Base-by-base conservation (phyloP, 2,888 invertebrate genomes). In the Ferrisia virgata region DNA sequence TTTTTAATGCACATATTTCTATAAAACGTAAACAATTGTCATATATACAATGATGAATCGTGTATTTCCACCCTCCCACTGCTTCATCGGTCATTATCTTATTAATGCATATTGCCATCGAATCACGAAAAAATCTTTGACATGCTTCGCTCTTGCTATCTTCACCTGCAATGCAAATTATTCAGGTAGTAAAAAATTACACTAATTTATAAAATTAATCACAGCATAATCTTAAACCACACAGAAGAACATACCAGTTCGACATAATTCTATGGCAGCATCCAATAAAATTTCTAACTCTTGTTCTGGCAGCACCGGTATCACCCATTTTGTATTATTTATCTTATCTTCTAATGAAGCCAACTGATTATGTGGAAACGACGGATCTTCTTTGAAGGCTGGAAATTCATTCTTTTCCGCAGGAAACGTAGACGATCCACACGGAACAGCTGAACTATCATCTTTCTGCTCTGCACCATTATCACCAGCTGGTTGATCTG, bases 81-180 rank as follows among this genome's bases (percentile, higher is more conserved):
- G 98, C 98, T 90, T 98, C 98, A 89, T 98, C 98, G 22, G 97
- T 97, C 88, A 98, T 91, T 88, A 98, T 97, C 91, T 98, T 98
- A 80, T 96, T 96, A 89, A 98, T 98, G 82, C 98, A 98, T 86
- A 95, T 93, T 86, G 96, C 96, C 87, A 98, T 91, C 82, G 97
- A 96, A 89, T 98, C 97, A 87, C 95, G 93, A 91, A 97, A 97
- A 90, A 98, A 98, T 87, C 96, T 92, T 89, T 97, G 96, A 89
- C 98, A 98, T 83, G 94, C 92, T 89, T 95, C 94, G 88, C 96
- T 94, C 88, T 94, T 93, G 86, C 93, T 92, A 90, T 98, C 98
- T 89, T 95, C 91, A 88, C 94, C 96, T 95, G 88, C 47, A 88
- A 58, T 33, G 53, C 28, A 15, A 72, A 72, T 15, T 22, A 43